phyloP scores from a whole-genome alignment of 1,140 invertebrate species.

The Anastatus disparis region DNA sequence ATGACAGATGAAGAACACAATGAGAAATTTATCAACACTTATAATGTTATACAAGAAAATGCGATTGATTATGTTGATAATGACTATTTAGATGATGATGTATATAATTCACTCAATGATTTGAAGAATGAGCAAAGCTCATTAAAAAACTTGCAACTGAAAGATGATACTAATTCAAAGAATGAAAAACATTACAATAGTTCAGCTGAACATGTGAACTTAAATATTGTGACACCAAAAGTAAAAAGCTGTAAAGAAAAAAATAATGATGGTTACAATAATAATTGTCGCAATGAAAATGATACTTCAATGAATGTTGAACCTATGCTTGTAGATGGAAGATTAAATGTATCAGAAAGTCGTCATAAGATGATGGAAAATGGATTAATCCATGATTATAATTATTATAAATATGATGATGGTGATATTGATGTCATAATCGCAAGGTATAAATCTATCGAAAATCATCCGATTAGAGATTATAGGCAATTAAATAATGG shows the following conservation, averaged over 20 bases:
- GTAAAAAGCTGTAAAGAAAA: neutral
- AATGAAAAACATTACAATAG: neutral
- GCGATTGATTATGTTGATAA: no score
- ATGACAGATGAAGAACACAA: neutral
- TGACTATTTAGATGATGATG: no score
- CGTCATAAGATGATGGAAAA: no score
- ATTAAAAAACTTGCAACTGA: neutral
- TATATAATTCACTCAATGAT: neutral
- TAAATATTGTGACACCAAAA: no score
- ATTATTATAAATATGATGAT: neutral
- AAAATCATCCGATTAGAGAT: no score
- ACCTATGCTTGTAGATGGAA: no score
- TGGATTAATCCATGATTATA: neutral
- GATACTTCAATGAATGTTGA: no score
- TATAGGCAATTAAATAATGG: neutral
- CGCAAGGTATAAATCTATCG: neutral
- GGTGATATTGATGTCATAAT: neutral
- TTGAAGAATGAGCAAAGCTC: no score
- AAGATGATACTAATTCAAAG: neutral
- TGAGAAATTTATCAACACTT: neutral
- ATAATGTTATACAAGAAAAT: neutral
- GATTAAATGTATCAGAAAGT: no score
- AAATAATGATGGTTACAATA: no score
- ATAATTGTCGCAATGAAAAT: no score
- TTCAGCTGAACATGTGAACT: no score